Base-by-base conservation (phyloP, 2,113 vertebrate genomes). In the human (Homo sapiens) region DNA sequence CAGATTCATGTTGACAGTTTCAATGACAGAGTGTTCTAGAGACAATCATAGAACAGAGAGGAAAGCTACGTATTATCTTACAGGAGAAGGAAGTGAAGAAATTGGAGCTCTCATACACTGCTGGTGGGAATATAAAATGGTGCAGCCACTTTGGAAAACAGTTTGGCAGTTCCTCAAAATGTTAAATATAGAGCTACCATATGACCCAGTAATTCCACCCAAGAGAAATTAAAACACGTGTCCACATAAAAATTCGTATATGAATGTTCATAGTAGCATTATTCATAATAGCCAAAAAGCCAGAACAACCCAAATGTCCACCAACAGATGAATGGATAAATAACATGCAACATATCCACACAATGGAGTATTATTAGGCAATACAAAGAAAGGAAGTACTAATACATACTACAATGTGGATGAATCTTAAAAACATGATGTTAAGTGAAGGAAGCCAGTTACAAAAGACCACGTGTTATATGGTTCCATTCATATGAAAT, bases 1-100 rank as follows among this genome's bases (percentile, higher is more conserved):
- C 64, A 27, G 11, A 48, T 45, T 86, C 27, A 18, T 30, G 22
- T 70, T 73, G n/a, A 16, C 11, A 57, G 9, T 81, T 75, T 94
- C 76, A 61, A 35, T 68, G 86, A 88, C 14, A 30, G 3, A 43
- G 50, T n/a, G n/a, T 66, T 68, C 80, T 66, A 79, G 79, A 93
- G 73, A 0, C 1, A 48, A 38, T 94, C 64, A 93, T 11, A 40
- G 72, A 96, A 68, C 82, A 86, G 11, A 98, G 43, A 52, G 55
- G 20, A 35, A 88, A 64, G 27, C 12, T 79, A 38, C 32, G 1
- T 84, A 2, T 64, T n/a, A 40, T 96, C 11, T 98, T 98, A 98
- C 81, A 97, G 45, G 73, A 97, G 81, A 95, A 86, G 32, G 45
- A 92, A 90, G 25, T n/a, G 81, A 75, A 82, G 70, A 82, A 76